Conservation (phyloP, 2,888 invertebrate species). For the Prostheceraeus crozeri region DNA sequence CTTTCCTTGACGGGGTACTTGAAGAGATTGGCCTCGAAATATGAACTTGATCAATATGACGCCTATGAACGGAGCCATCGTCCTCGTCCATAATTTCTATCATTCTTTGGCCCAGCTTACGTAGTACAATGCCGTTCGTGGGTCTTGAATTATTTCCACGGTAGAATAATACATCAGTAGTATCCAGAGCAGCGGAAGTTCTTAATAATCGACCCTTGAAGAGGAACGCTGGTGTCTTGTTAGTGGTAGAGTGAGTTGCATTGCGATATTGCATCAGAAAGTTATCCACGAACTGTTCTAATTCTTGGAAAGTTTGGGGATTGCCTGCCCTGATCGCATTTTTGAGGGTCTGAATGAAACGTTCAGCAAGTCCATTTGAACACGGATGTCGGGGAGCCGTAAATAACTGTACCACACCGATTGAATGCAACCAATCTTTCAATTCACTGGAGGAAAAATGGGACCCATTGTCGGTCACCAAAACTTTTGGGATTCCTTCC, state of each 20-base stretch:
- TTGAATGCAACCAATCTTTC: neutral
- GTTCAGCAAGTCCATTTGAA: constrained; percentile 3
- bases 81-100: neutral
- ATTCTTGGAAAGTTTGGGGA: neutral
- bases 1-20: too few species aligned
- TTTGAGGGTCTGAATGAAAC: neutral
- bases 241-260: constrained; percentile 5
- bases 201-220: neutral
- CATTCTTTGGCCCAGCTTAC: constrained; percentile 7
- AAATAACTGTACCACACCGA: neutral
- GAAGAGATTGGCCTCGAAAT: too few species aligned
- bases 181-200: too few species aligned
- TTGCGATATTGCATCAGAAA: neutral
- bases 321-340: neutral
- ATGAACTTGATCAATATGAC: constrained; percentile 11
- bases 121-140: too few species aligned
- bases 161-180: too few species aligned
- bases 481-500: neutral
- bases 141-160: too few species aligned
- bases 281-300: neutral
- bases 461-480: neutral
- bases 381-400: constrained; percentile 3
- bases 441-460: constrained; percentile 2
- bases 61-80: neutral
- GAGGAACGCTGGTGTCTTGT: neutral